phyloP scores from a whole-genome alignment of 2,113 vertebrate species.

The Pollachius pollachius region DNA sequence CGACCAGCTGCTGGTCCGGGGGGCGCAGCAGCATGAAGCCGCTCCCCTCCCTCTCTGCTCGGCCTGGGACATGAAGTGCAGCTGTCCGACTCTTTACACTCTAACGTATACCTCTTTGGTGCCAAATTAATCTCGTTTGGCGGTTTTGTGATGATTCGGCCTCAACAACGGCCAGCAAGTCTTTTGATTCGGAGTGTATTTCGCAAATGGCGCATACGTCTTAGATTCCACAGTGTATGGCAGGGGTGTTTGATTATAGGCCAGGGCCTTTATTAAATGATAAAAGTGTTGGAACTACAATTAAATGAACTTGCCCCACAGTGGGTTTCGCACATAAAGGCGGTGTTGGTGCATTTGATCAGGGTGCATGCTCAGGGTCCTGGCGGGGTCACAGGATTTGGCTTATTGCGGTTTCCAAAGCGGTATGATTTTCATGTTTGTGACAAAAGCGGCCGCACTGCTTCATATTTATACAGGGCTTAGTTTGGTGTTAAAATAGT shows the following conservation, averaged over 20 bases:
- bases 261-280: conserved; percentile 45
- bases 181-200: conserved; percentile 38
- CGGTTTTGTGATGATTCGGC: conserved; percentile 54
- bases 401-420: conserved; percentile 80
- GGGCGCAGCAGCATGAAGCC: conserved; percentile 32
- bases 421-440: conserved; percentile 94
- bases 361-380: conserved; percentile 70
- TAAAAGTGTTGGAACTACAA: conserved; percentile 53
- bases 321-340: conserved; percentile 58
- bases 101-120: conserved; percentile 38
- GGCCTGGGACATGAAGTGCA: conserved; percentile 40
- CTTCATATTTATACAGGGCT: conserved; percentile 92
- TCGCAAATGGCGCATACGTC: conserved; percentile 24
- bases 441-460: conserved; percentile 82
- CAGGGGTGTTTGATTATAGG: conserved; percentile 19
- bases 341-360: conserved; percentile 53
- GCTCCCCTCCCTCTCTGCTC: conserved; percentile 48
- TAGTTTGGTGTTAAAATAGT: conserved; percentile 93
- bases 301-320: conserved; percentile 48
- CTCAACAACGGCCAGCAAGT: conserved; percentile 25
- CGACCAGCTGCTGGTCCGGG: conserved; percentile 29
- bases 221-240: conserved; percentile 35
- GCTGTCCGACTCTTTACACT: conserved; percentile 42
- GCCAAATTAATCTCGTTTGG: conserved; percentile 54
- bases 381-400: conserved; percentile 79